Evolutionary conservation across 2,113 vertebrate species (phyloP).

Genomic region (Salvator merianae): DNA sequence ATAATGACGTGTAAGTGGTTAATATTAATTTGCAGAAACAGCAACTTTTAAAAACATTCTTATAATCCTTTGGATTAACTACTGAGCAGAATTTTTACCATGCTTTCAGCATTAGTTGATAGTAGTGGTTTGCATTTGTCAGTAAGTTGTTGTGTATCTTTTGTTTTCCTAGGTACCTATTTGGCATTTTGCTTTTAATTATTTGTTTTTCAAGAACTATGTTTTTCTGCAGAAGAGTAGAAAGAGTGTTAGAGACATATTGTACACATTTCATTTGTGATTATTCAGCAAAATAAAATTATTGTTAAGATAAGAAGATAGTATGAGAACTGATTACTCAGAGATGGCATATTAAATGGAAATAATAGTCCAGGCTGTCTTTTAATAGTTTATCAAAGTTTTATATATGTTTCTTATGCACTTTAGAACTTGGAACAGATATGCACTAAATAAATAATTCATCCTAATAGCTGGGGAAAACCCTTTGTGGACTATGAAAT

Average conservation of each 20-base stretch:
- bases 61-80: neutral
- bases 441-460: conserved; percentile 53
- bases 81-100: neutral
- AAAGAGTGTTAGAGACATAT: neutral
- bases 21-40: no score
- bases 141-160: neutral
- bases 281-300: neutral
- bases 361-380: conserved; percentile 24
- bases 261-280: neutral
- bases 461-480: conserved; percentile 40
- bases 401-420: conserved; percentile 40
- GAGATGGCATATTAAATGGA: conserved; percentile 10
- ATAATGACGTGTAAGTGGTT: no score
- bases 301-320: conserved; percentile 31
- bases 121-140: neutral
- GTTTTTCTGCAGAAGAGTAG: neutral
- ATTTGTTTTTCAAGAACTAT: neutral
- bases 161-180: neutral
- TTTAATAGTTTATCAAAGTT: conserved; percentile 40
- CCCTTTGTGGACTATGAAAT: conserved; percentile 44
- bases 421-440: conserved; percentile 44
- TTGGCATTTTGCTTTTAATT: neutral
- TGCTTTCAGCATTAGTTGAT: neutral
- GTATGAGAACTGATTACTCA: conserved; percentile 28
- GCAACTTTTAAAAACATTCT: neutral